Evolutionary conservation across 2,888 invertebrate genomes (phyloP), one percentile per base, ranked within the genome.

Genomic region (Prionchulus punctatus): DNA sequence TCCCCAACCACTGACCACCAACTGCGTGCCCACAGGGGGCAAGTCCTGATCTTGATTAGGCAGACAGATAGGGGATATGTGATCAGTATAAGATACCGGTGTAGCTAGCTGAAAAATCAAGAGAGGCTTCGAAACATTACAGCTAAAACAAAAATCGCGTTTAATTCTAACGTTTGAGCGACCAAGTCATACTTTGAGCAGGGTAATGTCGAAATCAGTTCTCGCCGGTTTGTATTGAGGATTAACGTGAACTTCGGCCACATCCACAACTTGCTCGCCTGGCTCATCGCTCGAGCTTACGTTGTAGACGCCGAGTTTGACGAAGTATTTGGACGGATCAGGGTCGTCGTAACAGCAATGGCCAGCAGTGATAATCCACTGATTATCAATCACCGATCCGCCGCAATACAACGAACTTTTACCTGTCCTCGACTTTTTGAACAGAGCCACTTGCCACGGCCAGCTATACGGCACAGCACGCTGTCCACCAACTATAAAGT

Each of bases 51-150:
- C 58, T 80, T 81, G 57, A 80, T 82, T 68, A 23, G 91, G 90
- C 43, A 91, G 75, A 70, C 91, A 91, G 4, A 91, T 89, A 1
- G 90, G 90, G 49, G 90, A 76, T 60, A 91, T 90, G 71, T 91
- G 90, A 65, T 90, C 88, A 66, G 88, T 86, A 71, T 86, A 90
- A 23, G 82, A 79, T 1, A 91, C 89, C 28, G 82, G 82, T 54
- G 83, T 77, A 60, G 86, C 86, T 25, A 73, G 61, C 56, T 68
- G 69, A 15, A 73, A 36, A 36, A 12, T n/a, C n/a, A n/a, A n/a
- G n/a, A n/a, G n/a, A n/a, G n/a, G n/a, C n/a, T n/a, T n/a, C n/a
- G n/a, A n/a, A n/a, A n/a, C n/a, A n/a, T n/a, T n/a, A n/a, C n/a
- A n/a, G n/a, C n/a, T n/a, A n/a, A 18, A 36, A 12, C 36, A 36